Base-by-base conservation (phyloP, 2,113 vertebrate species). In the Aramus guarauna region DNA sequence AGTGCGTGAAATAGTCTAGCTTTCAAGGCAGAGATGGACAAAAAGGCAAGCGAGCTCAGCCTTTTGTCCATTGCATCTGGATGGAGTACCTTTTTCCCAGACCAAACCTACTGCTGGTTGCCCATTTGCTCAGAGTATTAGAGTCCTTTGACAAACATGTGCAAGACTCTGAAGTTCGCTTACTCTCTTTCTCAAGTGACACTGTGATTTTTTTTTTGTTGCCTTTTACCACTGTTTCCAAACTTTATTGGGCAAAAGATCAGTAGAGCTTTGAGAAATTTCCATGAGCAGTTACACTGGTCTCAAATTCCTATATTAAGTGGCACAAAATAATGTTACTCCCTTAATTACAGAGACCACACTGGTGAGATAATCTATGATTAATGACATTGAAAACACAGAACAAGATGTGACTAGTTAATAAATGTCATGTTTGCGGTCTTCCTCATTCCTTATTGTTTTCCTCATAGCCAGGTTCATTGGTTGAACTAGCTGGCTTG, bases 381-480 rank as follows among this genome's bases (percentile, higher is more conserved):
- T 62, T 74, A 92, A 88, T 67, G 58, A 53, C 88, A 82, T 27
- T 86, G 78, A 88, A 92, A 92, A 32, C 36, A 85, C 48, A 39
- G 55, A 94, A 59, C 73, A 88, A 97, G 91, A 85, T 62, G 26
- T 64, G 48, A 83, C 87, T 80, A 48, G 87, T 88, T 95, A 88
- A 84, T 81, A 52, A 90, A 34, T 77, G 36, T 39, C 50, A 30
- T 19, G 27, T 73, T 75, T 93, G 30, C 55, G 50, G 19, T 89
- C 87, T 97, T 97, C 92, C 87, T 94, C 93, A 87, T 97, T 97
- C 94, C 75, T 71, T 80, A 23, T 39, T 58, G 3, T 81, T 95
- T 94, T 95, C 80, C 41, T 97, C 87, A 83, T 48, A 80, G n/a
- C 55, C 50, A n/a, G 55, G 36, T 78, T 89, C 47, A 36, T 56